Evolutionary conservation across 1,140 invertebrate species (phyloP).

Genomic region (Penaeus chinensis): DNA sequence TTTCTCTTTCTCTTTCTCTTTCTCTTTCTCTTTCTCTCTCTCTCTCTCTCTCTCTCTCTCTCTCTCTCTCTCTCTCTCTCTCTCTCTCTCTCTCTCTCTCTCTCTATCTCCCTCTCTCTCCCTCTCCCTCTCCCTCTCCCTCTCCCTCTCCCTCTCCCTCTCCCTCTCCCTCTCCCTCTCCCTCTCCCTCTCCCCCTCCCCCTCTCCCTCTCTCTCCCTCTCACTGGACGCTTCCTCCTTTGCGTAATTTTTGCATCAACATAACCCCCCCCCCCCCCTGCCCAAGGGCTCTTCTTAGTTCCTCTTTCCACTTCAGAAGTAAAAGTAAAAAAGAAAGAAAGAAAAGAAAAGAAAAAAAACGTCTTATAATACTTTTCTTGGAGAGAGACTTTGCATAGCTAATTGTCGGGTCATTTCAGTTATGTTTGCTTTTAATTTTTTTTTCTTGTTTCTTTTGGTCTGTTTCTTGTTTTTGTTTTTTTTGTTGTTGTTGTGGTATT

Average conservation of each 20-base stretch:
- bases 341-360: too few species aligned
- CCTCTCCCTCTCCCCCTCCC: background rate
- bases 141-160: background rate
- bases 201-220: background rate
- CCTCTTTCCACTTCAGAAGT: too few species aligned
- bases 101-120: background rate
- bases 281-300: too few species aligned
- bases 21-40: background rate
- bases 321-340: too few species aligned
- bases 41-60: background rate
- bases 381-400: too few species aligned
- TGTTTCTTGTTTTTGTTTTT: too few species aligned
- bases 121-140: background rate
- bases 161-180: background rate
- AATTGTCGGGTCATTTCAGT: too few species aligned
- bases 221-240: slow-evolving; percentile 8
- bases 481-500: too few species aligned
- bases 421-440: too few species aligned
- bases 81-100: slow-evolving; percentile 3
- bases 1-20: background rate
- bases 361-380: too few species aligned
- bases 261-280: background rate
- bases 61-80: background rate
- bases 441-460: too few species aligned
- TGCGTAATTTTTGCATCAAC: background rate